Percentiles rank a stretch among this genome's conserved stretches.
Conservation (phyloP, 2,797 vertebrate genomes). For the Acanthurus lineatus region DNA sequence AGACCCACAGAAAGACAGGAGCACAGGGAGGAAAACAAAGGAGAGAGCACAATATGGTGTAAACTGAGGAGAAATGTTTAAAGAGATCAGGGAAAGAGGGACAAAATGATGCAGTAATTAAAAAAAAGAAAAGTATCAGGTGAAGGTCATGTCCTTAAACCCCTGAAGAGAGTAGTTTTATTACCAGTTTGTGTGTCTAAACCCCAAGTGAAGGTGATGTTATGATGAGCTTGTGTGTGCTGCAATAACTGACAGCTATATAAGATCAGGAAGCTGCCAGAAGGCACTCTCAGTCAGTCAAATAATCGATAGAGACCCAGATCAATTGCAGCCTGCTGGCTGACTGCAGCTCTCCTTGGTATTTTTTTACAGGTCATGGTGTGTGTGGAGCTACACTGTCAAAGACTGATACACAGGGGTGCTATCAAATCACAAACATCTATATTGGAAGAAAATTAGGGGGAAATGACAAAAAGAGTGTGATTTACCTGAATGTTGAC, state of each 20-base stretch:
- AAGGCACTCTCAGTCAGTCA: conserved; percentile 41
- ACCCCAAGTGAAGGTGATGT: background rate
- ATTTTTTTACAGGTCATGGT: conserved; percentile 5
- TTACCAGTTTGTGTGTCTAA: conserved; percentile 15
- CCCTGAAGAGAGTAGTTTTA: background rate
- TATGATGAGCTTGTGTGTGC: conserved; percentile 20
- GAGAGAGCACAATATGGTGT: conserved; percentile 1
- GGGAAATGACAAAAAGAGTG: background rate
- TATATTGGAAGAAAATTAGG: background rate
- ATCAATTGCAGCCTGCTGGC: conserved; percentile 36
- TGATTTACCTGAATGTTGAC: conserved; percentile 94
- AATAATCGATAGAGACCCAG: conserved; percentile 33
- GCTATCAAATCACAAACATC: background rate
- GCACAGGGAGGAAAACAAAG: conserved; percentile 28
- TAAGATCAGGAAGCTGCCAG: conserved; percentile 45
- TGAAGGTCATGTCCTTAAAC: conserved; percentile 37
- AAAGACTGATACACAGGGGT: background rate
- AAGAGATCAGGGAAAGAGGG: background rate
- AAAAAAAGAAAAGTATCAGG: background rate
- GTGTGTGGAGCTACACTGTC: conserved; percentile 11
- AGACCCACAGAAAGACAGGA: conserved; percentile 13
- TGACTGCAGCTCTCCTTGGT: conserved; percentile 26
- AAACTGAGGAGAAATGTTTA: conserved; percentile 12
- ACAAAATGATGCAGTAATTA: background rate
- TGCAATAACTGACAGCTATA: conserved; percentile 36